Evolutionary conservation across 2,797 vertebrate genomes (phyloP).

Genomic region (Pangasius djambal): DNA sequence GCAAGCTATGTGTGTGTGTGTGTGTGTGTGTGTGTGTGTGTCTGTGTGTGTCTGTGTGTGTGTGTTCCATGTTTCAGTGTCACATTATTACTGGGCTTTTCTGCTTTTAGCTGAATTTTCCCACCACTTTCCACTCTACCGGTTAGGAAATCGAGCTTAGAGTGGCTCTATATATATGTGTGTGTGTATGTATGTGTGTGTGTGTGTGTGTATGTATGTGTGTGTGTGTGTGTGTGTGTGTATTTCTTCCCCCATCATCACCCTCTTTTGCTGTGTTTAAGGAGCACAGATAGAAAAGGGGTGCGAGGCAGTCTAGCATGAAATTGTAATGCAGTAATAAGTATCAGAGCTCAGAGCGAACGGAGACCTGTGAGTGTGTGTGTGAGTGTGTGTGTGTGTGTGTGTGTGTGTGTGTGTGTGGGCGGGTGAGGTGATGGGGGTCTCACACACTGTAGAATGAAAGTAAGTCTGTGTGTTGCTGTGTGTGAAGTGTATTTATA

Average conservation of each 20-base stretch:
- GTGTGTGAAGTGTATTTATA: background rate
- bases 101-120: constrained; percentile 58
- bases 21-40: constrained; percentile 26
- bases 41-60: constrained; percentile 28
- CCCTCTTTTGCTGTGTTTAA: constrained; percentile 66
- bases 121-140: constrained; percentile 65
- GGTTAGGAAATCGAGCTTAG: constrained; percentile 70
- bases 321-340: constrained; percentile 72
- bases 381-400: constrained; percentile 8
- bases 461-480: background rate
- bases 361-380: background rate
- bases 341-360: constrained; percentile 58
- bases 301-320: constrained; percentile 68
- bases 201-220: constrained; percentile 66
- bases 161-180: constrained; percentile 58
- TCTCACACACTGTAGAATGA: background rate
- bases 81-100: constrained; percentile 22
- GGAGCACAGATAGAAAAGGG: constrained; percentile 52
- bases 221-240: constrained; percentile 56
- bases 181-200: constrained; percentile 64
- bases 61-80: constrained; percentile 58
- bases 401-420: background rate
- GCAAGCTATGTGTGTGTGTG: constrained; percentile 30
- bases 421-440: constrained; percentile 1
- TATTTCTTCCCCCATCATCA: constrained; percentile 49